Evolutionary conservation across 2,888 invertebrate genomes (phyloP).

Genomic region (Tipula unca): DNA sequence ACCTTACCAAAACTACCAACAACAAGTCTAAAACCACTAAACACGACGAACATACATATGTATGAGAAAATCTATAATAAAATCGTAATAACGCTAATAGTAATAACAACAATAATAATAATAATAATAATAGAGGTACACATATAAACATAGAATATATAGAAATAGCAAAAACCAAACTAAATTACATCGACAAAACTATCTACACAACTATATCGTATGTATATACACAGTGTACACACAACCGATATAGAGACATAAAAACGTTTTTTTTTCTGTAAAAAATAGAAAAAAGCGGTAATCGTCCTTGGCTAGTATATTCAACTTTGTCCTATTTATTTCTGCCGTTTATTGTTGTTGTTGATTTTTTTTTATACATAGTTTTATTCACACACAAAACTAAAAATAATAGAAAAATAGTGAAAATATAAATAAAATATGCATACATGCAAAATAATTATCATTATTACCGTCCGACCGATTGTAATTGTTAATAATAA

Average conservation of each 20-base stretch:
- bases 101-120: not conserved
- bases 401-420: constrained; percentile 8
- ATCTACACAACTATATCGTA: not conserved
- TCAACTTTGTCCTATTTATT: constrained; percentile 45
- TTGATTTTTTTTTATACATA: not conserved
- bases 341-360: not conserved
- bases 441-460: constrained; percentile 14
- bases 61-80: constrained; percentile 8
- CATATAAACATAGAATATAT: not conserved
- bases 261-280: not conserved
- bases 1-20: not conserved
- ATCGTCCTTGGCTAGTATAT: constrained; percentile 45
- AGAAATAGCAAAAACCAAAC: not conserved
- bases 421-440: constrained; percentile 8
- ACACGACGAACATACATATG: not conserved
- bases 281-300: constrained; percentile 10
- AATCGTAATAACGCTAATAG: not conserved
- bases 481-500: constrained; percentile 8
- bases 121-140: not conserved
- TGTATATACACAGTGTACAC: not conserved
- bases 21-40: not conserved
- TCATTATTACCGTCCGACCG: constrained; percentile 8
- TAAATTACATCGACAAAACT: constrained; percentile 8
- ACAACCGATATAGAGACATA: not conserved
- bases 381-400: constrained; percentile 14